These are phyloP conservation scores for Motacilla alba DNA, from an alignment of 2,113 vertebrate genomes.

Conservation along the genomic window DNA sequence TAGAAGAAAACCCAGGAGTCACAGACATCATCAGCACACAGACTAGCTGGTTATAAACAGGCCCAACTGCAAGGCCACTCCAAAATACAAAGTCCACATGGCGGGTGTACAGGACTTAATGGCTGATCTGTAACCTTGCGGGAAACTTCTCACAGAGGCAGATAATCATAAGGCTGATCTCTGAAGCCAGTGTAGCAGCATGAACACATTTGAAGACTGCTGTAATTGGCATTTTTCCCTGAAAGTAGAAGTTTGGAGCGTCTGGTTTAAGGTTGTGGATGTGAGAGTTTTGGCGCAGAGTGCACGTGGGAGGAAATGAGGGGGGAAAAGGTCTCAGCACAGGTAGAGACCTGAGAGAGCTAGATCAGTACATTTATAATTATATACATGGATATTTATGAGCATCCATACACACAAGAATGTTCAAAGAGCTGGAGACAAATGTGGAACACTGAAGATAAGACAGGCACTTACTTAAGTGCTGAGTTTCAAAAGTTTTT, in stretches of 20 bases:
- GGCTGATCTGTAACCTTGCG: background rate
- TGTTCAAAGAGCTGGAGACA: background rate
- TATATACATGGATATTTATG: background rate
- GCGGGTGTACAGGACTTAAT: background rate
- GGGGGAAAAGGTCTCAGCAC: background rate
- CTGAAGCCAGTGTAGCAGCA: background rate
- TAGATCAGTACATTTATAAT: background rate
- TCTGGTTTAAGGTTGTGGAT: background rate
- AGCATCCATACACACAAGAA: background rate
- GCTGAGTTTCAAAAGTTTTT: background rate
- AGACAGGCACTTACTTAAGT: background rate
- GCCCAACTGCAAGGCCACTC: background rate
- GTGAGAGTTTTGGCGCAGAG: background rate
- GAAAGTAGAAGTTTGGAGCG: background rate
- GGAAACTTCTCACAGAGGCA: background rate
- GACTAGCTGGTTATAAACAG: background rate
- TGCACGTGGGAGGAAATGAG: fast-evolving
- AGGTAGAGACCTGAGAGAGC: background rate
- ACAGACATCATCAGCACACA: background rate
- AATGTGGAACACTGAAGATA: background rate
- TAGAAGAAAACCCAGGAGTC: background rate
- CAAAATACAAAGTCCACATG: background rate
- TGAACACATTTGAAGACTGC: background rate
- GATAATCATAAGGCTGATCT: background rate
- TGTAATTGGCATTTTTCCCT: background rate